Base-by-base conservation (phyloP, 2,113 vertebrate genomes). In the Callionymus lyra region DNA sequence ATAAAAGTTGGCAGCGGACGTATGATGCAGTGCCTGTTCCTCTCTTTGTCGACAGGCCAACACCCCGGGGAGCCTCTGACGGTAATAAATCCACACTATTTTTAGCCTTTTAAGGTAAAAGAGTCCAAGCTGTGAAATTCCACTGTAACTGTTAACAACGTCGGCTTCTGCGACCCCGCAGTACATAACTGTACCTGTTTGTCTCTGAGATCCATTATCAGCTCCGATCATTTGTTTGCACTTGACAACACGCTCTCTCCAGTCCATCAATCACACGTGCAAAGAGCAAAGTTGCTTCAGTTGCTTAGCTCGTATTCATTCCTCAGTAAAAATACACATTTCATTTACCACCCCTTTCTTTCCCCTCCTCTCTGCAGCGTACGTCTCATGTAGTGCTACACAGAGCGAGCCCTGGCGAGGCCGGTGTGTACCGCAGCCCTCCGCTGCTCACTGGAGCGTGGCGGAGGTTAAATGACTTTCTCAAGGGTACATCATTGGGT, bases 71-170 rank as follows among this genome's bases (percentile, higher is more conserved):
- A 41, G 35, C 47, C 31, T 36, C 48, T 49, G 63, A 61, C 13
- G 34, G 38, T 48, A 44, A 70, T 65, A 63, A 71, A 67, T 53
- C 41, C 13, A 54, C 1, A 6, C 50, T 67, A 77, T 74, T 72
- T 73, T 67, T 71, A 13, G n/a, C n/a, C n/a, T n/a, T n/a, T n/a
- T n/a, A n/a, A n/a, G n/a, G n/a, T n/a, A n/a, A n/a, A n/a, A n/a
- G n/a, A n/a, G n/a, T n/a, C n/a, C n/a, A n/a, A 27, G 21, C 21
- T 27, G 21, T 27, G 21, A 27, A 5, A 27, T 27, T 27, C 21
- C 21, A 5, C 21, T 5, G 21, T 27, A 27, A 27, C 4, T 4
- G 21, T 27, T 4, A 4, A 4, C 21, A 27, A 5, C 21, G 8
- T 8, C 8, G n/a, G n/a, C n/a, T n/a, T n/a, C n/a, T n/a, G n/a